Percentiles rank a stretch among this genome's conserved stretches.
These are phyloP conservation scores for Lepus timidus DNA, from an alignment of 2,113 vertebrate species.

Conservation along the genomic window DNA sequence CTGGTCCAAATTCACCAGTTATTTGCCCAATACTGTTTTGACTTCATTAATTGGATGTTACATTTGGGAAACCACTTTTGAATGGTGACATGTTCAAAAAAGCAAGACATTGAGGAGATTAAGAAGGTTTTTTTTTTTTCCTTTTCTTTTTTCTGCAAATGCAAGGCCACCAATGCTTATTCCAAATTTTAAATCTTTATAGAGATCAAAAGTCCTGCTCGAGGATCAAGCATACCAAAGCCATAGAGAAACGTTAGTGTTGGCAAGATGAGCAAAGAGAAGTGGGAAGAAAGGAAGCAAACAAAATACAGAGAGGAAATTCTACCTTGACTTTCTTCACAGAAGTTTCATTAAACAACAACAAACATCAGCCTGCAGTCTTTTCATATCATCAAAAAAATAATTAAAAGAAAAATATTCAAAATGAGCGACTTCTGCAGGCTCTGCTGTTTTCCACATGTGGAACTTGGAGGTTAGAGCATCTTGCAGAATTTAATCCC, in stretches of 20 bases:
- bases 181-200: constrained; percentile 79
- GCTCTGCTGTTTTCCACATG: neutral
- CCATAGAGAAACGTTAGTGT: constrained; percentile 83
- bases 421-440: constrained; percentile 29
- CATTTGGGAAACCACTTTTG: constrained; percentile 3
- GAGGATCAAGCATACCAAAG: constrained; percentile 81
- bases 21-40: constrained; percentile 19
- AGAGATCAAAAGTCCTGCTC: constrained; percentile 75
- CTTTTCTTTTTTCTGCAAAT: constrained; percentile 60
- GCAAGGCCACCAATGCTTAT: constrained; percentile 74
- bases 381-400: constrained; percentile 68
- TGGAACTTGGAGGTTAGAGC: constrained; percentile 34
- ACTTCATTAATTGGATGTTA: constrained; percentile 27
- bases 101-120: constrained; percentile 69
- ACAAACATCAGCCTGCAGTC: constrained; percentile 62
- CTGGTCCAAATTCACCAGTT: neutral
- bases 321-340: constrained; percentile 73
- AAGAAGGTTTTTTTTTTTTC: constrained; percentile 55
- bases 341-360: constrained; percentile 74
- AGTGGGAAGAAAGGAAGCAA: constrained; percentile 84
- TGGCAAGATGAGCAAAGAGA: constrained; percentile 86
- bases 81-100: constrained; percentile 71
- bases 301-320: constrained; percentile 83
- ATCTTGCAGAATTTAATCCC: constrained; percentile 50
- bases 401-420: constrained; percentile 72